These are phyloP conservation scores for Thymallus thymallus DNA, from an alignment of 2,113 vertebrate species.

Conservation along the genomic window DNA sequence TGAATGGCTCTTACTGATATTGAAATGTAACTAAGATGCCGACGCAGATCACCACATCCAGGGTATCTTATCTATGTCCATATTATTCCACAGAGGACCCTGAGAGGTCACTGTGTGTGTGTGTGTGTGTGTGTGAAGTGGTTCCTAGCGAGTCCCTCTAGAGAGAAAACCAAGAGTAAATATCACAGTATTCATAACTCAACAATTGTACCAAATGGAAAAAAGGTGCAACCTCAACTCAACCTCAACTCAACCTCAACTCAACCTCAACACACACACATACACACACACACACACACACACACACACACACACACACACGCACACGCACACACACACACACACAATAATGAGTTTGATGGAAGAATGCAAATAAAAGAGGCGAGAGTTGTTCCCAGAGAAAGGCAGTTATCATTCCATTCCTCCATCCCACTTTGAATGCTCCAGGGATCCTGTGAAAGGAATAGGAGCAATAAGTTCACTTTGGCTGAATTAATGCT, in stretches of 20 bases:
- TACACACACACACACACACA: background rate
- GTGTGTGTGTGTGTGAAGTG: slow-evolving; percentile 23
- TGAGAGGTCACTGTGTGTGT: slow-evolving; percentile 45
- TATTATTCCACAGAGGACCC: slow-evolving; percentile 42
- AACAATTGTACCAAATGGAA: slow-evolving; percentile 38
- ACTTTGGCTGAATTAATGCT: slow-evolving; percentile 99
- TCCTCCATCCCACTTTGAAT: slow-evolving; percentile 84
- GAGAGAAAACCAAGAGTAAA: slow-evolving; percentile 43
- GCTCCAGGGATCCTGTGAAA: slow-evolving; percentile 93
- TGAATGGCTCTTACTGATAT: slow-evolving; percentile 18
- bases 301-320: slow-evolving; percentile 1
- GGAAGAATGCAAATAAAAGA: slow-evolving; percentile 85
- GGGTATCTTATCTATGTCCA: slow-evolving; percentile 22
- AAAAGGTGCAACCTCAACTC: slow-evolving; percentile 18
- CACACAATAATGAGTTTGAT: slow-evolving; percentile 39
- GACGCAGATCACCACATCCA: slow-evolving; percentile 32
- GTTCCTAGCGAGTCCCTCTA: slow-evolving; percentile 27
- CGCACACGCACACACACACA: background rate
- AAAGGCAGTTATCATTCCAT: slow-evolving; percentile 90
- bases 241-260: background rate
- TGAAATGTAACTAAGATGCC: slow-evolving; percentile 44
- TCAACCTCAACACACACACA: background rate
- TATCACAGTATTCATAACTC: slow-evolving; percentile 40
- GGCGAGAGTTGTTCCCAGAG: slow-evolving; percentile 79
- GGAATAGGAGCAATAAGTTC: slow-evolving; percentile 98